Percentiles rank a stretch among this genome's conserved stretches.
Conservation (phyloP, 2,113 vertebrate genomes). For the Macaca mulatta region DNA sequence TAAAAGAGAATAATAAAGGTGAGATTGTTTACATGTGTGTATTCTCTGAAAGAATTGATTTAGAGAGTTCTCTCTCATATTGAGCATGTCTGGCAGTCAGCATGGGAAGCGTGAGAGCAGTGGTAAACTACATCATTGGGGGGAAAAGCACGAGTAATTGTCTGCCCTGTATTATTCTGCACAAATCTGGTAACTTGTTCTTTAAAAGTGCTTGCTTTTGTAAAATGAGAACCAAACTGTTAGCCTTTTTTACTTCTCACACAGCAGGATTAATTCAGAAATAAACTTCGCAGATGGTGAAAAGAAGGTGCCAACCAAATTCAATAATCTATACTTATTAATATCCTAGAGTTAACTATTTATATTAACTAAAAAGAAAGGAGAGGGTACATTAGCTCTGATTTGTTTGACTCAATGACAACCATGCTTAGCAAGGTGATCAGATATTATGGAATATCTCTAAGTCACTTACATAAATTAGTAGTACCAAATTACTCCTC, state of each 20-base stretch:
- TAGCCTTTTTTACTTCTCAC: not conserved
- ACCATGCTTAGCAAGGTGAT: not conserved
- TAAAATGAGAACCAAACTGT: not conserved
- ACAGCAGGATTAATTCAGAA: not conserved
- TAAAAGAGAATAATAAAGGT: not conserved
- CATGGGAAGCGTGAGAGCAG: not conserved
- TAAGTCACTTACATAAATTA: not conserved
- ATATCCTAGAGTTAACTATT: not conserved
- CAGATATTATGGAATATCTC: not conserved
- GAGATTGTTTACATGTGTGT: not conserved
- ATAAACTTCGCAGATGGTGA: not conserved
- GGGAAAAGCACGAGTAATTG: not conserved
- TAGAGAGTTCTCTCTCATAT: not conserved
- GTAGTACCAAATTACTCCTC: not conserved
- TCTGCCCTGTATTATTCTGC: not conserved
- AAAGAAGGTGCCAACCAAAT: not conserved
- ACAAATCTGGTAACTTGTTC: not conserved
- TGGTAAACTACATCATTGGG: not conserved
- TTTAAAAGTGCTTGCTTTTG: not conserved
- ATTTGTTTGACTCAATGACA: not conserved
- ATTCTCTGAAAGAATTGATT: not conserved
- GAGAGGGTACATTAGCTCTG: not conserved
- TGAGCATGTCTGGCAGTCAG: not conserved
- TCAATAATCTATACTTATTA: not conserved
- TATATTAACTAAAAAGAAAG: not conserved